Base-by-base conservation (phyloP, 2,888 invertebrate species). In the Eristalis tenax region DNA sequence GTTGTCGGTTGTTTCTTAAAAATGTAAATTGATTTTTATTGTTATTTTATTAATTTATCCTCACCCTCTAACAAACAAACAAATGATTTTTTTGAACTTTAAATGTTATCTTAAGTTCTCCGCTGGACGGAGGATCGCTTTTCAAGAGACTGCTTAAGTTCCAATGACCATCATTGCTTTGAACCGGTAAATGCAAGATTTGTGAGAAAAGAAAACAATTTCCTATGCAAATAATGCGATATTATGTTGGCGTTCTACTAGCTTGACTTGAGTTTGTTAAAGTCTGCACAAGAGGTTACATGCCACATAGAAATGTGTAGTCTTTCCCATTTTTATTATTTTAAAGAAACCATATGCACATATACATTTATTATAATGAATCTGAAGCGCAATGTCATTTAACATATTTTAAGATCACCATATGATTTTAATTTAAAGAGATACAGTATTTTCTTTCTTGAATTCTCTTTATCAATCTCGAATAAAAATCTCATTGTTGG, bases 21-120 rank as follows among this genome's bases (percentile, higher is more conserved):
- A 63, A 18, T 74, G 68, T 70, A 35, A 59, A 63, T 18, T 15
- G 40, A 76, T 77, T 65, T 70, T 35, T 23, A 35, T 71, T 66
- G 38, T 57, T 73, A 57, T 59, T 56, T 57, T 79, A 43, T 59
- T 73, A 23, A 77, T 65, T 65, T 70, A 69, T 69, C 65, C 77
- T 70, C 32, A 32, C 66, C 77, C 65, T 71, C 66, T 50, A 32
- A 83, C 68, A n/a, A 26, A 65, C 68, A 13, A 26, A 65, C 56
- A 38, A 28, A 66, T 50, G 18, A n/a, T 13, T 35, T 5, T 2
- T 38, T 61, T 56, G 50, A 3, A 28, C 66, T 66, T 63, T 28
- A 28, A 56, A 56, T 22, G n/a, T 23, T 66, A 10, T 68, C 57
- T 75, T 68, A 43, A 76, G 6, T 28, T 15, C 38, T 63, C 38